Base-by-base conservation (phyloP, 1,140 invertebrate species). In the Zelostemma sp. region DNA sequence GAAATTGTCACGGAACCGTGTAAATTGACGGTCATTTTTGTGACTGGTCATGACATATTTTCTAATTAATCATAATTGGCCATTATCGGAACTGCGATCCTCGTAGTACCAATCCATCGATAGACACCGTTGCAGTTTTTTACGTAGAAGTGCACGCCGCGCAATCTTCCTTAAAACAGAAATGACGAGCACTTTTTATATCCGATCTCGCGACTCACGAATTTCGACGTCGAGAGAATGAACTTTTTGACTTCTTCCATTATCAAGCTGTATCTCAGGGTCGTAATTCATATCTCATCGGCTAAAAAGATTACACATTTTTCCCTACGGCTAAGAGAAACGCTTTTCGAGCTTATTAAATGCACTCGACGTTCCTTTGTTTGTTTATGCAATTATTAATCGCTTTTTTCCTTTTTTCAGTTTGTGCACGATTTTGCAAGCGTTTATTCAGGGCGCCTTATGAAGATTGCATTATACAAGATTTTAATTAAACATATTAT, bases 221-320 rank as follows among this genome's bases (percentile, higher is more conserved):
- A 72, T 72, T 67, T 72, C 69, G 47, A 68, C 60, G 69, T 68
- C 69, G 67, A 72, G 68, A 63, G 68, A 72, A 68, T 72, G 60
- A 64, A 53, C 64, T 67, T 72, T 72, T 71, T 68, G 63, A 72
- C 64, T 67, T 72, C 19, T 72, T 67, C 60, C 69, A 67, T 72
- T 72, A 72, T 61, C 64, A 53, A 58, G 47, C 59, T 61, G n/a
- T n/a, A 68, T 67, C 60, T 63, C 45, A 28, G 38, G 28, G 68
- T 58, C 50, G 60, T 68, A 60, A 72, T 72, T 72, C 63, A 72
- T 57, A 45, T 67, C 47, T 35, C 59, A 40, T 55, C 38, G 33
- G 33, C 33, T 35, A 11, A 35, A 35, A 35, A 35, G 33, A 16
- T 15, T 19, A 8, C 11, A 17, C 12, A 17, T 50, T 50, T 12